These are phyloP conservation scores for Gallinago jamesoni DNA, from an alignment of 2,113 vertebrate genomes.

Conservation along the genomic window DNA sequence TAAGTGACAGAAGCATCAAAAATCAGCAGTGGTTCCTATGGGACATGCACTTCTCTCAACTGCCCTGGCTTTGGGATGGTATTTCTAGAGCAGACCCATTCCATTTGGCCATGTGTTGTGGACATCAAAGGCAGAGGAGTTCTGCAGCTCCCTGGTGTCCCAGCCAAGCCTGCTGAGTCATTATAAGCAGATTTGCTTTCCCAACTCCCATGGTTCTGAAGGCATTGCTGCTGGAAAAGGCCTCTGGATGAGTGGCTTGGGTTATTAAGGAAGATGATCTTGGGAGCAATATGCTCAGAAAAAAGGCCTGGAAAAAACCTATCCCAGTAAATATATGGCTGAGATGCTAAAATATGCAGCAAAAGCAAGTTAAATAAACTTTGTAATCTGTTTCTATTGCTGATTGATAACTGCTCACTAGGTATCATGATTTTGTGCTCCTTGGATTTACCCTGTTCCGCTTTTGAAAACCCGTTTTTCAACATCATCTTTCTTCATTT, in stretches of 20 bases:
- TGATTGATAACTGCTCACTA: not conserved
- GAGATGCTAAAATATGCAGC: not conserved
- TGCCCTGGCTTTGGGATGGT: not conserved
- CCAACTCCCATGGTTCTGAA: not conserved
- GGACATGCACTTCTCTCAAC: rapidly evolving
- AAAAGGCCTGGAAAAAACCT: not conserved
- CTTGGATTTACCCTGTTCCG: not conserved
- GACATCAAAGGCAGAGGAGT: not conserved
- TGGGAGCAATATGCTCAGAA: not conserved
- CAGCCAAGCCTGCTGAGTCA: not conserved
- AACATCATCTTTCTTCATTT: not conserved
- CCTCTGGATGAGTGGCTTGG: not conserved
- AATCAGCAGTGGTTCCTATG: not conserved
- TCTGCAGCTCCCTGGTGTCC: not conserved
- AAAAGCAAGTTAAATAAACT: not conserved
- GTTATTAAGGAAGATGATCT: not conserved
- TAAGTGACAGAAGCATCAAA: not conserved
- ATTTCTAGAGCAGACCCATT: not conserved
- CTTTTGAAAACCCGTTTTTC: not conserved
- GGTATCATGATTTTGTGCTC: not conserved
- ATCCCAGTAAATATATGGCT: not conserved
- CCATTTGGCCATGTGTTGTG: not conserved
- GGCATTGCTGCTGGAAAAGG: not conserved
- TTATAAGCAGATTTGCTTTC: not conserved
- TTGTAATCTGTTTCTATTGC: not conserved